These are phyloP conservation scores for Linyphia triangularis DNA, from an alignment of 2,888 invertebrate genomes.

Conservation along the genomic window DNA sequence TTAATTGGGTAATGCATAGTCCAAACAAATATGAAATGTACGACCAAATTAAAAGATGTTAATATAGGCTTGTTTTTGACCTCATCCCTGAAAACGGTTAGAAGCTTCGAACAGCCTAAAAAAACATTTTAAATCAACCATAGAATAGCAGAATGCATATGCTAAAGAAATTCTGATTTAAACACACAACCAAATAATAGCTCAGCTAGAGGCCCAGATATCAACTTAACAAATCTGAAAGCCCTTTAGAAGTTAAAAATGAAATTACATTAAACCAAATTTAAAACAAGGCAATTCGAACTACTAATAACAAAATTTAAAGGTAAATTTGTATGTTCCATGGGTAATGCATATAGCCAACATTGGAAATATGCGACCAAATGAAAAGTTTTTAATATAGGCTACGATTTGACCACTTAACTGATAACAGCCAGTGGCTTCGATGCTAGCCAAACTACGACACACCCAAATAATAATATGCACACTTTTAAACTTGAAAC, in stretches of 20 bases:
- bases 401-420: constrained; percentile 15
- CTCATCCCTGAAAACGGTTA: too few relatives aligned
- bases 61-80: constrained; percentile 31
- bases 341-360: constrained; percentile 52
- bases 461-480: too few relatives aligned
- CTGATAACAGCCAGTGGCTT: constrained; percentile 1
- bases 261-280: too few relatives aligned
- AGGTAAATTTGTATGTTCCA: not conserved
- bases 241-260: too few relatives aligned
- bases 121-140: too few relatives aligned
- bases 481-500: not conserved
- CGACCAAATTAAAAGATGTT: constrained; percentile 5
- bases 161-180: not conserved
- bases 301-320: not conserved
- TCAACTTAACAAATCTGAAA: too few relatives aligned
- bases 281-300: too few relatives aligned
- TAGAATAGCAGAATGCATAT: constrained; percentile 4
- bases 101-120: too few relatives aligned
- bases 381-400: constrained; percentile 21
- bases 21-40: not conserved
- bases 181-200: not conserved
- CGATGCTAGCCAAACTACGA: not conserved
- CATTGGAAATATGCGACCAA: constrained; percentile 39
- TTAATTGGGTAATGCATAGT: constrained; percentile 17
- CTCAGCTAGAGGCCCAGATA: too few relatives aligned